phyloP scores from a whole-genome alignment of 2,797 vertebrate genomes.

The Gorsachius magnificus region DNA sequence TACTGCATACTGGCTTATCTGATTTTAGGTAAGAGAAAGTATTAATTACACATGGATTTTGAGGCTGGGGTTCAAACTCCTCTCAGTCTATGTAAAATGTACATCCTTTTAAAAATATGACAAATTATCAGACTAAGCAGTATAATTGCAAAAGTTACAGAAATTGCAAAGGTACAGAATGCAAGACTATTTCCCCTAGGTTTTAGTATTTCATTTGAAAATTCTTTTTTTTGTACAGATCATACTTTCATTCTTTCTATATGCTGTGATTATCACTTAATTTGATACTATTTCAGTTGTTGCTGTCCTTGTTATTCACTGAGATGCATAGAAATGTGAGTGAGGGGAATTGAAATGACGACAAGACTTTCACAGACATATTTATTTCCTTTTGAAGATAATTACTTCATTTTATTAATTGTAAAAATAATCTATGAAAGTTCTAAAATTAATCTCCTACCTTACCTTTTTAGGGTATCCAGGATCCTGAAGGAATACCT shows the following conservation, averaged over 20 bases:
- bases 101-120: background rate
- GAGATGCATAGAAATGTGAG: background rate
- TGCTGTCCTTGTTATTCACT: background rate
- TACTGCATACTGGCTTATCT: background rate
- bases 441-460: background rate
- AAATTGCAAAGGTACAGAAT: background rate
- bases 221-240: background rate
- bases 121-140: background rate
- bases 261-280: background rate
- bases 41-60: background rate
- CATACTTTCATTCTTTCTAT: background rate
- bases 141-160: fast-evolving
- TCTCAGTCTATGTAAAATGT: background rate
- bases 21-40: background rate
- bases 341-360: background rate
- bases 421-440: background rate
- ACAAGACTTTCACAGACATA: background rate
- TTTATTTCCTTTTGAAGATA: background rate
- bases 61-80: background rate
- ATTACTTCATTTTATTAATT: background rate
- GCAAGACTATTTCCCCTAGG: background rate
- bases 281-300: background rate
- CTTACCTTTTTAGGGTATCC: background rate
- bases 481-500: background rate
- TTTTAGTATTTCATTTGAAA: background rate